These are phyloP conservation scores for Plecotus auritus DNA, from an alignment of 2,113 vertebrate species.

Conservation along the genomic window DNA sequence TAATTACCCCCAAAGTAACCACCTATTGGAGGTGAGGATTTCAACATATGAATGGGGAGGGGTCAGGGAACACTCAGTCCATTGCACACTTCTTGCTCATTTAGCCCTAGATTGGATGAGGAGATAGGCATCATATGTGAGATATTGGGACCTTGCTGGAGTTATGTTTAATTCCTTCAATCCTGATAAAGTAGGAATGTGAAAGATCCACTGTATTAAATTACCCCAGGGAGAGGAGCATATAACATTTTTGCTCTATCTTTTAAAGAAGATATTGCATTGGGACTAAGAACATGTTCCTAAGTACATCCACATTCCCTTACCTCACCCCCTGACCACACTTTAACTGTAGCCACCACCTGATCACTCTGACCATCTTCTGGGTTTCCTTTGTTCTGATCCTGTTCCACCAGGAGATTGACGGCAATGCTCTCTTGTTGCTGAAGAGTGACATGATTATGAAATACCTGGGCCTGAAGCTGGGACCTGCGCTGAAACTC, in stretches of 20 bases:
- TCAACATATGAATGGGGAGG: neutral
- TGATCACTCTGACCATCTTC: neutral
- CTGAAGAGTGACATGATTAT: slow-evolving; percentile 98
- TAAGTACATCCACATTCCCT: neutral
- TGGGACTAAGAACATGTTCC: neutral
- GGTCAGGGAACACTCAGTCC: neutral
- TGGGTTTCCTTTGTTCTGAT: slow-evolving; percentile 45
- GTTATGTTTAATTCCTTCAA: neutral
- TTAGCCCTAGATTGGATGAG: neutral
- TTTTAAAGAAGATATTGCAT: neutral
- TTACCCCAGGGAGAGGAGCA: neutral
- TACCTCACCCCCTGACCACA: neutral
- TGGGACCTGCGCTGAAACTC: slow-evolving; percentile 95
- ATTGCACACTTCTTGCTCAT: neutral
- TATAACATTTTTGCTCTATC: neutral
- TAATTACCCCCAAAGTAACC: neutral
- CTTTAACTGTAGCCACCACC: neutral
- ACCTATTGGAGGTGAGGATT: neutral
- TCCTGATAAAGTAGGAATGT: neutral
- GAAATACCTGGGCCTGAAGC: slow-evolving; percentile 98
- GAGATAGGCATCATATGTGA: neutral
- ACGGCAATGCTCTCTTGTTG: slow-evolving; percentile 93
- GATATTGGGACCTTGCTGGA: neutral
- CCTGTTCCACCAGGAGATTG: slow-evolving; percentile 89
- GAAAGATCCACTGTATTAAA: neutral